Conservation (phyloP, 2,888 invertebrate species). For the Eustalomyia histrio region DNA sequence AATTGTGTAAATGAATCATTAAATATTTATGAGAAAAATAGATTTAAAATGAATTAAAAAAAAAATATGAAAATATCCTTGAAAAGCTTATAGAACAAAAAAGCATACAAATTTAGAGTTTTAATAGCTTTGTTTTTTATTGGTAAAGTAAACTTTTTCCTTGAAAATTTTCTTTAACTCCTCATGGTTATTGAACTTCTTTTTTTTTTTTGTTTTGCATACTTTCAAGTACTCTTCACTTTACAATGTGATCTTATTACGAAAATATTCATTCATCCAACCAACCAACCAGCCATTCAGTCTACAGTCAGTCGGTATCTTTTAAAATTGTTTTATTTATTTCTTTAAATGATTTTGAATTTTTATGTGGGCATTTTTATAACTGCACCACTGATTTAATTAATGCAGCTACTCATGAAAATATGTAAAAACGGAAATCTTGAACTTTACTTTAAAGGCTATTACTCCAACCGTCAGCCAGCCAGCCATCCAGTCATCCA, state of each 20-base stretch:
- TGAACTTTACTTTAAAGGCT: constrained; percentile 61
- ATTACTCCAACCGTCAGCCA: constrained; percentile 13
- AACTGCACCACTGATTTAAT: constrained; percentile 56
- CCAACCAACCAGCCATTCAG: constrained; percentile 23
- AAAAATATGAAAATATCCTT: constrained; percentile 18
- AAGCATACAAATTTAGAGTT: too few species aligned
- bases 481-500: neutral
- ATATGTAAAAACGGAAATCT: constrained; percentile 61
- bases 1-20: constrained; percentile 6
- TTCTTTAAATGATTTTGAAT: constrained; percentile 3
- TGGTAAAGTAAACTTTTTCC: too few species aligned
- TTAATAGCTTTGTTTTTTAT: too few species aligned
- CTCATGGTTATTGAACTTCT: constrained; percentile 39
- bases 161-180: constrained; percentile 2
- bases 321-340: constrained; percentile 12
- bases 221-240: constrained; percentile 34
- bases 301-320: constrained; percentile 27
- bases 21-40: neutral
- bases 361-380: constrained; percentile 44
- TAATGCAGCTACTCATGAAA: constrained; percentile 49
- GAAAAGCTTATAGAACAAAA: constrained; percentile 8
- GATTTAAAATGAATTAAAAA: neutral
- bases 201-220: neutral
- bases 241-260: constrained; percentile 44
- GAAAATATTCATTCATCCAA: constrained; percentile 11